Evolutionary conservation across 1,140 invertebrate genomes (phyloP).

Genomic region (Drosophila murphyi): DNA sequence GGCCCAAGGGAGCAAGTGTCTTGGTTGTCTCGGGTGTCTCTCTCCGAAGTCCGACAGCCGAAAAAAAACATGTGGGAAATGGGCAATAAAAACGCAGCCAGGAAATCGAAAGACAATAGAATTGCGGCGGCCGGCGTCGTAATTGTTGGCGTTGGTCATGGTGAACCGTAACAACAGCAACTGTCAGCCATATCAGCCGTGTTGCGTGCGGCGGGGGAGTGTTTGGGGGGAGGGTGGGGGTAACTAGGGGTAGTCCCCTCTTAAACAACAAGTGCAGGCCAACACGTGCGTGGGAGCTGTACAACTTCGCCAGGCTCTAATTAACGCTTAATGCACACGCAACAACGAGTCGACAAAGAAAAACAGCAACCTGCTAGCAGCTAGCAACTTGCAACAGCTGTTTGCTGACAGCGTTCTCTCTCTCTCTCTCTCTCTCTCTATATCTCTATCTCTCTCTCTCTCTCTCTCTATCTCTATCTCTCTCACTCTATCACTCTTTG

Average conservation of each 20-base stretch:
- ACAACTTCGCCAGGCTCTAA: slow-evolving; percentile 54
- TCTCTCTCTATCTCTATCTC: no score
- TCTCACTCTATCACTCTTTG: not conserved
- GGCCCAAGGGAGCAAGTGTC: slow-evolving; percentile 31
- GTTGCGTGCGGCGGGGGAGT: not conserved
- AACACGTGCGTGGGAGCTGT: slow-evolving; percentile 70
- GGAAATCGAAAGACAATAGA: slow-evolving; percentile 82
- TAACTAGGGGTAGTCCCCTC: not conserved
- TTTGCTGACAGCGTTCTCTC: not conserved
- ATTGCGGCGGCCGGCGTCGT: slow-evolving; percentile 66
- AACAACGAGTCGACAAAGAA: slow-evolving; percentile 6
- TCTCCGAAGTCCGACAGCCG: slow-evolving; percentile 20
- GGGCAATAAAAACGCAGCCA: slow-evolving; percentile 70
- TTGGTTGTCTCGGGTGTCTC: no score
- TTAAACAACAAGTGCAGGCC: slow-evolving; percentile 56
- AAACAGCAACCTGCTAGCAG: slow-evolving; percentile 1
- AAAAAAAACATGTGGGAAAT: slow-evolving; percentile 71
- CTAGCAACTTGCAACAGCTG: slow-evolving; percentile 35
- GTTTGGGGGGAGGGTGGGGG: slow-evolving; percentile 5
- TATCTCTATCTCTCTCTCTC: no score
- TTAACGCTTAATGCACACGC: slow-evolving; percentile 52
- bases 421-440: no score
- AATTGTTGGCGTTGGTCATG: slow-evolving; percentile 82
- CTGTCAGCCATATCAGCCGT: slow-evolving; percentile 52
- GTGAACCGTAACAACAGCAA: slow-evolving; percentile 82